These are phyloP conservation scores for Siniperca undulata DNA, from an alignment of 2,797 vertebrate genomes.

Conservation along the genomic window DNA sequence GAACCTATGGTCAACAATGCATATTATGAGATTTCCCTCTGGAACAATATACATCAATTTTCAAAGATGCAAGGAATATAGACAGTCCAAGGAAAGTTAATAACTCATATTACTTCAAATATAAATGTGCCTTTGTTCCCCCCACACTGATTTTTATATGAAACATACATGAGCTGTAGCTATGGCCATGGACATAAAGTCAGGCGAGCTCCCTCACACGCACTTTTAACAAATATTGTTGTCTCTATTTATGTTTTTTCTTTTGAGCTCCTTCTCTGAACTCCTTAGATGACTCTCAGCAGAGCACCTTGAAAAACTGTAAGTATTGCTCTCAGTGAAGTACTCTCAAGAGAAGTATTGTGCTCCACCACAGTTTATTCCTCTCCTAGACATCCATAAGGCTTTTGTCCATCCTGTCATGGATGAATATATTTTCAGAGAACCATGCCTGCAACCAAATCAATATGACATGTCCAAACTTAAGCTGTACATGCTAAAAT, in stretches of 20 bases:
- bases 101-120: not conserved
- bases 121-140: not conserved
- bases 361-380: constrained; percentile 44
- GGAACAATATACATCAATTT: not conserved
- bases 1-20: constrained; percentile 28
- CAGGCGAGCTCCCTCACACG: not conserved
- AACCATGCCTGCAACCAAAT: constrained; percentile 43
- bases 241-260: constrained; percentile 21
- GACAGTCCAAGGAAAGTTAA: not conserved
- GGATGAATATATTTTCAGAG: constrained; percentile 50
- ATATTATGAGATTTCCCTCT: constrained; percentile 22
- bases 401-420: constrained; percentile 37
- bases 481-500: constrained; percentile 33
- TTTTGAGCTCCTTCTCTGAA: constrained; percentile 19
- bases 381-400: constrained; percentile 45
- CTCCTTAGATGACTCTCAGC: constrained; percentile 37
- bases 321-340: constrained; percentile 46
- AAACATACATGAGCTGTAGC: constrained; percentile 6
- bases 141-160: not conserved
- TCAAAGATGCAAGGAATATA: constrained; percentile 5
- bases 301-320: constrained; percentile 50
- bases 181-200: not conserved
- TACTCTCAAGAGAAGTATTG: constrained; percentile 59
- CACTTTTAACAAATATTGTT: constrained; percentile 3
- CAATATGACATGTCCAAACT: constrained; percentile 47